Percentiles rank a stretch among this genome's conserved stretches.
phyloP scores from a whole-genome alignment of 2,888 invertebrate genomes.

The Drosophila dives region DNA sequence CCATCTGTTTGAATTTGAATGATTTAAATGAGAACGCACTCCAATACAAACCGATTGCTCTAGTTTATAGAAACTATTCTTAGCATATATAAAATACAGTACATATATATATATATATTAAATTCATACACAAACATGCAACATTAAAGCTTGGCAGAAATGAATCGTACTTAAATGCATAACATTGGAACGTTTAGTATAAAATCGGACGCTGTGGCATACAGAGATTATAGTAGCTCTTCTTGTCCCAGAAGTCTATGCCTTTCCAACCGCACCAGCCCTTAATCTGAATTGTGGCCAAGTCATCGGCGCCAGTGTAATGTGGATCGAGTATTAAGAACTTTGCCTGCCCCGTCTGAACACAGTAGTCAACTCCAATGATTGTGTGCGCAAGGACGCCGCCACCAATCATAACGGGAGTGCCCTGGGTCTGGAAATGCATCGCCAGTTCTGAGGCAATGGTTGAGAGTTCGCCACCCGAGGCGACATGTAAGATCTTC shows the following conservation, averaged over 20 bases:
- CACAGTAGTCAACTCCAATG: constrained; percentile 95
- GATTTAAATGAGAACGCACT: neutral
- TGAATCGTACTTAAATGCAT: constrained; percentile 41
- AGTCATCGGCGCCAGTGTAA: constrained; percentile 95
- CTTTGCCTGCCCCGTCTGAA: constrained; percentile 91
- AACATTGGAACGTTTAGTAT: constrained; percentile 68
- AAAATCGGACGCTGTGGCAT: constrained; percentile 89
- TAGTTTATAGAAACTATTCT: constrained; percentile 38
- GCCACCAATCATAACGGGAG: constrained; percentile 99
- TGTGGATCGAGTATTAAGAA: constrained; percentile 99
- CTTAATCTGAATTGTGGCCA: constrained; percentile 90
- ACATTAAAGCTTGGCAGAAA: constrained; percentile 39
- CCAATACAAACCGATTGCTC: constrained; percentile 1
- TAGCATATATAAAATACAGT: constrained; percentile 44
- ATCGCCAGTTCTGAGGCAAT: constrained; percentile 93
- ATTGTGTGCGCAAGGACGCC: constrained; percentile 99
- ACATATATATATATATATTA: constrained; percentile 31
- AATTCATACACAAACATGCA: constrained; percentile 39
- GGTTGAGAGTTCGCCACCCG: constrained; percentile 92
- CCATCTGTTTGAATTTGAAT: neutral
- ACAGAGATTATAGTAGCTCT: constrained; percentile 98
- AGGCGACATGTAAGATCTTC: constrained; percentile 93
- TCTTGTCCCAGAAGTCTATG: constrained; percentile 96
- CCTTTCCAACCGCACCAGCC: constrained; percentile 99
- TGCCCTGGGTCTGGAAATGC: constrained; percentile 97